phyloP scores from a whole-genome alignment of 2,888 invertebrate genomes.

The Epirrita christyi region DNA sequence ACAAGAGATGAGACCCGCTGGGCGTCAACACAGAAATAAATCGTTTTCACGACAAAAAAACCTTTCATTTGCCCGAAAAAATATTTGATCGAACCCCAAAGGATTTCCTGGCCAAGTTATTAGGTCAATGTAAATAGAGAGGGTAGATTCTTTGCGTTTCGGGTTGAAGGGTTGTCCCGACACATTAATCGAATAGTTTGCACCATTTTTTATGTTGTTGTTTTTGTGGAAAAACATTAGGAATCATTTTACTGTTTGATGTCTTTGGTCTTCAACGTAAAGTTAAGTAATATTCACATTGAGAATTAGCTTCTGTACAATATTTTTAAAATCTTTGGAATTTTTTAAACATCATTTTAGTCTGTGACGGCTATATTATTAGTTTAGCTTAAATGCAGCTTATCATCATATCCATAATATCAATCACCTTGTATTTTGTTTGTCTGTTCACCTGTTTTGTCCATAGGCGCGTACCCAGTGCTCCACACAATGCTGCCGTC shows the following conservation, averaged over 20 bases:
- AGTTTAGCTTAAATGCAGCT: too few relatives aligned
- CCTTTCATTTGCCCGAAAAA: conserved; percentile 46
- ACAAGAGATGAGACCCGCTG: neutral
- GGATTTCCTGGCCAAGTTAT: conserved; percentile 54
- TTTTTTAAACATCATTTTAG: too few relatives aligned
- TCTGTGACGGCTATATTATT: too few relatives aligned
- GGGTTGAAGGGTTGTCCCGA: conserved; percentile 34
- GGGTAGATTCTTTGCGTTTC: conserved; percentile 49
- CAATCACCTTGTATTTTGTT: too few relatives aligned
- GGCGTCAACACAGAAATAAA: conserved; percentile 37
- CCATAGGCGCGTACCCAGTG: conserved; percentile 8
- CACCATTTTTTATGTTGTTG: too few relatives aligned
- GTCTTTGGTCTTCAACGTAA: too few relatives aligned
- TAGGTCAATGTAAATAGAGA: conserved; percentile 65
- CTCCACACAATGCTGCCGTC: conserved; percentile 13
- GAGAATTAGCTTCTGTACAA: too few relatives aligned
- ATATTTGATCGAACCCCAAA: conserved; percentile 54
- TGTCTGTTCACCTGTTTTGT: conserved; percentile 10
- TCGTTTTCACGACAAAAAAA: conserved; percentile 36
- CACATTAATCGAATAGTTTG: conserved; percentile 44
- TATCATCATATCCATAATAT: too few relatives aligned
- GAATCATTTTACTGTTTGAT: too few relatives aligned
- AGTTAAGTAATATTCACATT: too few relatives aligned
- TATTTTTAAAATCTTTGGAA: too few relatives aligned
- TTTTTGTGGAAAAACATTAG: too few relatives aligned